phyloP scores from a whole-genome alignment of 2,113 vertebrate genomes.

The Brachirus orientalis region DNA sequence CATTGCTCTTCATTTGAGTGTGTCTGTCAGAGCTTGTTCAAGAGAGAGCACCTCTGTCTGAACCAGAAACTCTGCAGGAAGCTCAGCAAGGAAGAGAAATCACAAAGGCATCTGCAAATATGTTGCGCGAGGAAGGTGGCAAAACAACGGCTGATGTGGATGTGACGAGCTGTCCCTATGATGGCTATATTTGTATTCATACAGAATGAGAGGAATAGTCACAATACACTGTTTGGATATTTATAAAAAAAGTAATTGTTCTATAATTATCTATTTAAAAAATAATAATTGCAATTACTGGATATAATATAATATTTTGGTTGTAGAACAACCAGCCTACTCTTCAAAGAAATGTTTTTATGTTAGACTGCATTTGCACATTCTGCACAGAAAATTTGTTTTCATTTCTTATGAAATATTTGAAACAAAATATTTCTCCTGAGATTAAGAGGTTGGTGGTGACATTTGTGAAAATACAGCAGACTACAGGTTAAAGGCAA shows the following conservation, averaged over 20 bases:
- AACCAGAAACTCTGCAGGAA: conserved; percentile 67
- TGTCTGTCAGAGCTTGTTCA: conserved; percentile 55
- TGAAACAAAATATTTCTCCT: neutral
- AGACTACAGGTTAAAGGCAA: too few relatives aligned
- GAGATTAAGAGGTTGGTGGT: too few relatives aligned
- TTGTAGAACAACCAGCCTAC: too few relatives aligned
- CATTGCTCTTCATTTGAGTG: conserved; percentile 57
- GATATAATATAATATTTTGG: too few relatives aligned
- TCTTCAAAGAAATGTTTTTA: too few relatives aligned
- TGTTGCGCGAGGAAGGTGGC: neutral
- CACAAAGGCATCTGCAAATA: conserved; percentile 48
- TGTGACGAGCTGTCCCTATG: conserved; percentile 23
- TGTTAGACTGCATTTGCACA: too few relatives aligned
- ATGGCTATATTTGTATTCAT: conserved; percentile 25
- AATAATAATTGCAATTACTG: neutral
- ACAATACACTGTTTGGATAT: conserved; percentile 10
- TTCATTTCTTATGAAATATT: too few relatives aligned
- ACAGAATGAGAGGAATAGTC: neutral
- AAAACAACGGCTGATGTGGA: conserved; percentile 38
- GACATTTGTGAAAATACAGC: too few relatives aligned
- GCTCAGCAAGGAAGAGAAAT: conserved; percentile 54
- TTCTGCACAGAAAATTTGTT: too few relatives aligned
- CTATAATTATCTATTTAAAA: too few relatives aligned
- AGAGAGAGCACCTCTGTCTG: conserved; percentile 61
- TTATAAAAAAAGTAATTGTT: neutral